Evolutionary conservation across 2,113 vertebrate species (phyloP).

Genomic region (Trogon surrucura): DNA sequence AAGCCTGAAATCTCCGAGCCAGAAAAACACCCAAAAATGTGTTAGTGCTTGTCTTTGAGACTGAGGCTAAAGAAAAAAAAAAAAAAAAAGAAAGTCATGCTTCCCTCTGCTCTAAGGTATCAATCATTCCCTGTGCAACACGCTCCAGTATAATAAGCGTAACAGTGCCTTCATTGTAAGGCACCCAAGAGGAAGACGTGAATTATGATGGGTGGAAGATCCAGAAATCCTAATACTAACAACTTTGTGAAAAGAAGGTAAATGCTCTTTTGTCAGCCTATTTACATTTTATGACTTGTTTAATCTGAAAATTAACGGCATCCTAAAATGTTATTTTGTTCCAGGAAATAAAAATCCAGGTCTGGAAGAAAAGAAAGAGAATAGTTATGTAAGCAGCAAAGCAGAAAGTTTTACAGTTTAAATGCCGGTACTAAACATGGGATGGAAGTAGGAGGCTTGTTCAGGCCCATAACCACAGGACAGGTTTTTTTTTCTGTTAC

Average conservation of each 20-base stretch:
- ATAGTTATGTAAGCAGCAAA: slow-evolving; percentile 3
- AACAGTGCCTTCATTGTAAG: slow-evolving; percentile 60
- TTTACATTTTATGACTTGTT: slow-evolving; percentile 59
- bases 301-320: slow-evolving; percentile 57
- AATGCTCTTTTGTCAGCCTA: slow-evolving; percentile 64
- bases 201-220: slow-evolving; percentile 54
- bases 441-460: neutral
- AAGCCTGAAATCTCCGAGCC: neutral
- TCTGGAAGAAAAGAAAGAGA: neutral
- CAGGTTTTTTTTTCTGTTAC: neutral
- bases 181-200: slow-evolving; percentile 52
- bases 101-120: slow-evolving; percentile 45
- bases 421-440: neutral
- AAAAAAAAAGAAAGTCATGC: slow-evolving; percentile 23
- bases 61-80: neutral
- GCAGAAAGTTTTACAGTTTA: neutral
- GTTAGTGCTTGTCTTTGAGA: slow-evolving; percentile 10
- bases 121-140: slow-evolving; percentile 24
- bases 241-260: slow-evolving; percentile 41
- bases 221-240: slow-evolving; percentile 58
- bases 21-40: slow-evolving; percentile 16
- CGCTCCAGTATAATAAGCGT: neutral
- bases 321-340: slow-evolving; percentile 39
- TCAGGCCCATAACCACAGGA: neutral
- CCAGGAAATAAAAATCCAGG: slow-evolving; percentile 50